These are phyloP conservation scores for Galagoides demidoff DNA, from an alignment of 2,797 vertebrate species.

Conservation along the genomic window DNA sequence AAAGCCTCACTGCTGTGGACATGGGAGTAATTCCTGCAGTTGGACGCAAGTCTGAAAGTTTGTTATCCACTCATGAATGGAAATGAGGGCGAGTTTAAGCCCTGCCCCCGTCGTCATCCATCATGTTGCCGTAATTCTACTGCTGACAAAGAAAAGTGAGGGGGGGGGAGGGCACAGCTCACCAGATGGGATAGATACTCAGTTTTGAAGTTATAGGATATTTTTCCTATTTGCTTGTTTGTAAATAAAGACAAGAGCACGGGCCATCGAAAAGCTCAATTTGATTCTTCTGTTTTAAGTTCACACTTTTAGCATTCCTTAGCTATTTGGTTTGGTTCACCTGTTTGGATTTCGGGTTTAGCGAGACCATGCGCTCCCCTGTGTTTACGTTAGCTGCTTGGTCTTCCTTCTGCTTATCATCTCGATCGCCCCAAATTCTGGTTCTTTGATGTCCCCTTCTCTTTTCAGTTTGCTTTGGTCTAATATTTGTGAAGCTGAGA, in stretches of 20 bases:
- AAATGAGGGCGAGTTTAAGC: background rate
- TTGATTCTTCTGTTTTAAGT: background rate
- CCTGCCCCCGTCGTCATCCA: background rate
- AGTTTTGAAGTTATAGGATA: background rate
- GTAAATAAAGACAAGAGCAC: background rate
- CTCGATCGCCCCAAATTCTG: background rate
- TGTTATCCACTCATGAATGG: background rate
- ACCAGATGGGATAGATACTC: background rate
- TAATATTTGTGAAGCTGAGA: slow-evolving; percentile 28
- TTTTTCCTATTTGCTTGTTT: background rate
- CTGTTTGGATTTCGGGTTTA: background rate
- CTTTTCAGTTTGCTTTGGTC: slow-evolving; percentile 29
- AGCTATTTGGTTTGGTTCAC: background rate
- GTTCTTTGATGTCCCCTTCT: background rate
- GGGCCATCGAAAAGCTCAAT: background rate
- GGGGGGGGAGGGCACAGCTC: background rate
- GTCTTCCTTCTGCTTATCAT: slow-evolving; percentile 1
- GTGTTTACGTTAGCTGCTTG: background rate
- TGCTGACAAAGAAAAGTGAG: background rate
- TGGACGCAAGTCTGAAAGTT: background rate
- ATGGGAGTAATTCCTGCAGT: background rate
- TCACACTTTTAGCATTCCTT: background rate
- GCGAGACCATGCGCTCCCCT: background rate
- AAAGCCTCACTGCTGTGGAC: background rate
- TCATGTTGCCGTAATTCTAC: background rate